These are phyloP conservation scores for Procambarus clarkii DNA, from an alignment of 1,140 invertebrate genomes.

Conservation along the genomic window DNA sequence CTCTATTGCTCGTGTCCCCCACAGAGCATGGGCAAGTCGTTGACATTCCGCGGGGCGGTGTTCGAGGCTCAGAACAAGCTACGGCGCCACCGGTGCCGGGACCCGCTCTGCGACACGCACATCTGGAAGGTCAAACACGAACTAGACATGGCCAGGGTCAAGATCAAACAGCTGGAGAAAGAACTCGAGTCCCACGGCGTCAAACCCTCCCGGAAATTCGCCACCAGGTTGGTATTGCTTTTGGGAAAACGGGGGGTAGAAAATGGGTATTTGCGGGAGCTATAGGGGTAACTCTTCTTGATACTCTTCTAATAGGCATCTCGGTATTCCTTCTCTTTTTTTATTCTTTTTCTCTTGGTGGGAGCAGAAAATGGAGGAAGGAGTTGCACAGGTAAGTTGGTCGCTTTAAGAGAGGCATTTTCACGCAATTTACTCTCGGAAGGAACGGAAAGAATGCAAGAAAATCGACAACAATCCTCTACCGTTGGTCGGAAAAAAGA, in stretches of 20 bases:
- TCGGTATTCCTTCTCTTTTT: too few relatives aligned
- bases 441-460: background rate
- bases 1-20: background rate
- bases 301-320: too few relatives aligned
- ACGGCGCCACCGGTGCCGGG: conserved; percentile 81
- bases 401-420: background rate
- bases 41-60: conserved; percentile 92
- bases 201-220: conserved; percentile 71
- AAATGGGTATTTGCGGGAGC: background rate
- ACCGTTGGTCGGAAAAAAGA: background rate
- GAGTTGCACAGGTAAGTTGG: background rate
- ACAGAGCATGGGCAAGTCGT: conserved; percentile 86
- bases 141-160: conserved; percentile 87
- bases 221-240: conserved; percentile 55
- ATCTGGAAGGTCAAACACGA: conserved; percentile 89
- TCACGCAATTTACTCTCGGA: too few relatives aligned
- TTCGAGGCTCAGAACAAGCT: conserved; percentile 85
- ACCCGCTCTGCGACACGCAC: conserved; percentile 88
- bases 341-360: too few relatives aligned
- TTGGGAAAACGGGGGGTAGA: background rate
- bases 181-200: conserved; percentile 88
- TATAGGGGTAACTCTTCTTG: too few relatives aligned
- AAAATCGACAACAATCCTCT: background rate
- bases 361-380: too few relatives aligned
- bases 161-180: conserved; percentile 89